Percentiles rank a stretch among this genome's conserved stretches.
Evolutionary conservation across 2,113 vertebrate species (phyloP).

Genomic region (Cyanoliseus patagonus): DNA sequence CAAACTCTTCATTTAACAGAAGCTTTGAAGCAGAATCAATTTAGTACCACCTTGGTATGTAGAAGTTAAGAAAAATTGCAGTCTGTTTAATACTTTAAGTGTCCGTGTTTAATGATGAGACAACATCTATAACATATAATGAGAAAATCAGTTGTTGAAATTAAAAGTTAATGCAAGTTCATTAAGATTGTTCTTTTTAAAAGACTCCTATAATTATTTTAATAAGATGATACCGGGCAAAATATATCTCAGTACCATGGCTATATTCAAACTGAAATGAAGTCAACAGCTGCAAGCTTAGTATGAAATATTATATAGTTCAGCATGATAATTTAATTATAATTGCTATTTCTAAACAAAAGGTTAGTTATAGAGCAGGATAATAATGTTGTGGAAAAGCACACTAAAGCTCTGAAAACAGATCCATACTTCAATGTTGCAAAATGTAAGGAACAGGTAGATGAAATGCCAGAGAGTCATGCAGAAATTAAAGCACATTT

Average conservation of each 20-base stretch:
- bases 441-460: background rate
- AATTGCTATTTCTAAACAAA: conserved; percentile 12
- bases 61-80: background rate
- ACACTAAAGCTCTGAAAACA: background rate
- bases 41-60: background rate
- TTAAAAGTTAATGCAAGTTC: background rate
- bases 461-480: background rate
- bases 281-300: conserved; percentile 19
- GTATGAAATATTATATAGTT: background rate
- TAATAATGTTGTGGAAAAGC: conserved; percentile 8
- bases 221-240: background rate
- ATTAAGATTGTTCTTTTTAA: background rate
- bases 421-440: background rate
- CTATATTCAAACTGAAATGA: background rate
- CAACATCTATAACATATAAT: background rate
- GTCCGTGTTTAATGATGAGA: background rate
- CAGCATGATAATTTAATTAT: conserved; percentile 4
- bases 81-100: background rate
- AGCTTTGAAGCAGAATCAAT: background rate
- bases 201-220: background rate
- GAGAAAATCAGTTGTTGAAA: background rate
- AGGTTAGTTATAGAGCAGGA: conserved; percentile 25
- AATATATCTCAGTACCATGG: background rate
- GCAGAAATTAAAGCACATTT: background rate
- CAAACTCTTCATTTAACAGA: background rate